A percentile compares a stretch with the other conserved stretches of the same genome.
These are phyloP conservation scores for Brachyhypopomus gauderio DNA, from an alignment of 2,113 vertebrate genomes.

Conservation along the genomic window DNA sequence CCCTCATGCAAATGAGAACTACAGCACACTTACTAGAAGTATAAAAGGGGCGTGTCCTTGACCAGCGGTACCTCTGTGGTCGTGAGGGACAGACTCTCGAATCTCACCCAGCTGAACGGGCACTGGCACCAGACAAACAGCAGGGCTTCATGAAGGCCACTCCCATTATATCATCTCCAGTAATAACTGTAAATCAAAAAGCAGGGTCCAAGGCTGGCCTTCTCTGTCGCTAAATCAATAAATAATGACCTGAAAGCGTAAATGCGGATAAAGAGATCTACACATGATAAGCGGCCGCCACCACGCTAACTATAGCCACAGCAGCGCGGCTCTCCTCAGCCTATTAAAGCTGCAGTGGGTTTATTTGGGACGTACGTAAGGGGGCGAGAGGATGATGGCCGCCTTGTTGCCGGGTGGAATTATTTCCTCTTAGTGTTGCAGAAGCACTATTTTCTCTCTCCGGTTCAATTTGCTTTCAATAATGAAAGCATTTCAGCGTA, in stretches of 20 bases:
- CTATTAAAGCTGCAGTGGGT: conserved; percentile 3
- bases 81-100: background rate
- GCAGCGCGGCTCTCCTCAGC: background rate
- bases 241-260: conserved; percentile 25
- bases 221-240: conserved; percentile 25
- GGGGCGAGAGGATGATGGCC: conserved; percentile 1
- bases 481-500: conserved; percentile 33
- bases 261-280: conserved; percentile 7
- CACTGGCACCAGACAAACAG: conserved; percentile 7
- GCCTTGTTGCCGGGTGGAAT: conserved; percentile 27
- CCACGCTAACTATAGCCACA: background rate
- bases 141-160: conserved; percentile 19
- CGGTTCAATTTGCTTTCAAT: conserved; percentile 8
- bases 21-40: background rate
- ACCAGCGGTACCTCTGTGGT: background rate
- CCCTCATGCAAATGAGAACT: background rate
- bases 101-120: background rate
- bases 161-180: conserved; percentile 6
- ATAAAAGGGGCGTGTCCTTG: background rate
- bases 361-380: conserved; percentile 29
- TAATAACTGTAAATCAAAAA: conserved; percentile 22
- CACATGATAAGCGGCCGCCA: background rate
- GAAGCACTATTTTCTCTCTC: conserved; percentile 3
- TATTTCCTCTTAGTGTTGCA: background rate
- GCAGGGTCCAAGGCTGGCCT: conserved; percentile 13